Evolutionary conservation across 2,797 vertebrate species (phyloP).

Genomic region (Betta splendens): DNA sequence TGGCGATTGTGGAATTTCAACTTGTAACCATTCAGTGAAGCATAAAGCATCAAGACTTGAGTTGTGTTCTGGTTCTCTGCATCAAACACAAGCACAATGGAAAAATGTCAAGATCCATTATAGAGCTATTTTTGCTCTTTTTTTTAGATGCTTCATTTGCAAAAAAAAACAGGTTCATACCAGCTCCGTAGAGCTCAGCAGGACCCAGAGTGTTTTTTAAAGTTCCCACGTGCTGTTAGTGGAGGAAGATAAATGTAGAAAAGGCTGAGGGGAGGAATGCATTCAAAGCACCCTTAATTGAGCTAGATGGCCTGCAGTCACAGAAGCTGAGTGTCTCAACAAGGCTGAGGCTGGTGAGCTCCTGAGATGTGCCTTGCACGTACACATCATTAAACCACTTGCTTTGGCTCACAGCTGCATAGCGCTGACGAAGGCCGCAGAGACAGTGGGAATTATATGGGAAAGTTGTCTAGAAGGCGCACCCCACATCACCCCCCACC

Average conservation of each 20-base stretch:
- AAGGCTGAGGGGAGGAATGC: constrained; percentile 63
- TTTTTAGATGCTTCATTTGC: constrained; percentile 15
- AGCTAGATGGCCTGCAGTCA: constrained; percentile 74
- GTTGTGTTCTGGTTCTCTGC: constrained; percentile 17
- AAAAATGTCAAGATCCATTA: constrained; percentile 26
- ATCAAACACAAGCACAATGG: constrained; percentile 14
- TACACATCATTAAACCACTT: constrained; percentile 67
- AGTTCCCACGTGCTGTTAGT: constrained; percentile 67
- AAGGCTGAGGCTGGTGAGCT: constrained; percentile 43
- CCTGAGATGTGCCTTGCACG: constrained; percentile 62
- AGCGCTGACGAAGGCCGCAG: constrained; percentile 25
- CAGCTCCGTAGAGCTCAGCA: constrained; percentile 27
- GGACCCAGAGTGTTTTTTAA: constrained; percentile 37
- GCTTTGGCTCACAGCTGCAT: constrained; percentile 48
- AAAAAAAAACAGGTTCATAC: constrained; percentile 55
- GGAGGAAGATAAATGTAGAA: constrained; percentile 63
- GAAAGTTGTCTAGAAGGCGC: constrained; percentile 61
- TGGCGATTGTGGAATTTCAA: constrained; percentile 15
- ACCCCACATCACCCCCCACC: no score
- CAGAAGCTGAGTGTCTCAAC: constrained; percentile 57
- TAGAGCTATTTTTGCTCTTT: constrained; percentile 6
- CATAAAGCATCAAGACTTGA: constrained; percentile 7
- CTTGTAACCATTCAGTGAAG: constrained; percentile 36
- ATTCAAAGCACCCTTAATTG: constrained; percentile 72
- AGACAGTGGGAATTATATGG: constrained; percentile 65